A percentile compares a stretch with the other conserved stretches of the same genome.
These are phyloP conservation scores for Pao palembangensis DNA, from an alignment of 2,113 vertebrate species.

Conservation along the genomic window DNA sequence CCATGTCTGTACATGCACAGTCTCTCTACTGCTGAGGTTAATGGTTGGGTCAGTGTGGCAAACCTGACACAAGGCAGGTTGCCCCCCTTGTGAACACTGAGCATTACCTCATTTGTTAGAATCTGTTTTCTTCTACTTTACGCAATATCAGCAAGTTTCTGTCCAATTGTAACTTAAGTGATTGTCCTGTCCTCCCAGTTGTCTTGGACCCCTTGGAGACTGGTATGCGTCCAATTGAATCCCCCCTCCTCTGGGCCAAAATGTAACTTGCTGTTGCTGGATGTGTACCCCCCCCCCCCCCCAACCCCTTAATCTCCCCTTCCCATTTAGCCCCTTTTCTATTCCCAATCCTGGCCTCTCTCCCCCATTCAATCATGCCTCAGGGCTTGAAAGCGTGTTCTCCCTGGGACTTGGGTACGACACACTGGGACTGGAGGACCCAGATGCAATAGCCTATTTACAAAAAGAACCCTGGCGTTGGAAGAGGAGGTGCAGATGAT, in stretches of 20 bases:
- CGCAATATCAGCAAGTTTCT: too few relatives aligned
- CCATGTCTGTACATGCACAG: background rate
- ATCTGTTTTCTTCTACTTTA: too few relatives aligned
- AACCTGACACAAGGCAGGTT: conserved; percentile 9
- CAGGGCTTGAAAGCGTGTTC: conserved; percentile 32
- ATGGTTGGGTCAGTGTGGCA: conserved; percentile 12
- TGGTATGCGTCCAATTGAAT: conserved; percentile 55
- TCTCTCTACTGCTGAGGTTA: conserved; percentile 11
- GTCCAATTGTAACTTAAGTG: background rate
- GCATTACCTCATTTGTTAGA: too few relatives aligned
- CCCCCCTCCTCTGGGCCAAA: conserved; percentile 31
- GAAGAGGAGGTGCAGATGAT: conserved; percentile 21
- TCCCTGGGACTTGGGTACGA: conserved; percentile 7
- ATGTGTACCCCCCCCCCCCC: conserved; percentile 4
- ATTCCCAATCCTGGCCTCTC: conserved; percentile 15
- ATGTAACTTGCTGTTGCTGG: conserved; percentile 31
- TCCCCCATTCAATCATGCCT: conserved; percentile 14
- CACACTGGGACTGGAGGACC: conserved; percentile 29
- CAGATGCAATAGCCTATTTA: conserved; percentile 55
- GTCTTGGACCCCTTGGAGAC: conserved; percentile 52
- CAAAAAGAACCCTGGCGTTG: conserved; percentile 24
- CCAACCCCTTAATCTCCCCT: conserved; percentile 27
- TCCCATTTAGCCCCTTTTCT: conserved; percentile 10
- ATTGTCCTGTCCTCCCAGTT: conserved; percentile 39
- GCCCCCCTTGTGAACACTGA: too few relatives aligned